These are phyloP conservation scores for Eudasyphora cyanicolor DNA, from an alignment of 2,888 invertebrate genomes.

Conservation along the genomic window DNA sequence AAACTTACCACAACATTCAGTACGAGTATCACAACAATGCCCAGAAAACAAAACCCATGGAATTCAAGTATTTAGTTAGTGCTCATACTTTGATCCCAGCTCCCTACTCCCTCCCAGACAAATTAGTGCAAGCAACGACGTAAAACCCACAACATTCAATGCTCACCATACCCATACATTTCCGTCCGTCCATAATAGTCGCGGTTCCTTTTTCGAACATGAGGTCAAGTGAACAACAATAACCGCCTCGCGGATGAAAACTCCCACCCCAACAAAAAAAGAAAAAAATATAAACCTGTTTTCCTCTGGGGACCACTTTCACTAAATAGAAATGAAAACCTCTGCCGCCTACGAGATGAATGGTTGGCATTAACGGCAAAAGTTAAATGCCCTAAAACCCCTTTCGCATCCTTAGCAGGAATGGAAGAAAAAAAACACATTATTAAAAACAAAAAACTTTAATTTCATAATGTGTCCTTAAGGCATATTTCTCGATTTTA, in stretches of 20 bases:
- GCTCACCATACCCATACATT: not conserved
- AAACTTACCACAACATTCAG: constrained; percentile 63
- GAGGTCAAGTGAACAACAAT: constrained; percentile 4
- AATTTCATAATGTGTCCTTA: constrained; percentile 56
- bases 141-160: constrained; percentile 47
- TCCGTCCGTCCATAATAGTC: not conserved
- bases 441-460: constrained; percentile 43
- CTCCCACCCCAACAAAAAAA: not conserved
- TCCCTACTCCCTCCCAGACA: too few species aligned
- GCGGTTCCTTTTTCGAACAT: not conserved
- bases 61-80: not conserved
- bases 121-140: constrained; percentile 1
- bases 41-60: constrained; percentile 22
- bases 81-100: too few species aligned
- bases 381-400: constrained; percentile 49
- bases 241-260: not conserved
- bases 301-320: constrained; percentile 73
- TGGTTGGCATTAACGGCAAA: constrained; percentile 51
- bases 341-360: constrained; percentile 39
- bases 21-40: constrained; percentile 3
- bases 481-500: constrained; percentile 44
- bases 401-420: constrained; percentile 44
- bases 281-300: constrained; percentile 20
- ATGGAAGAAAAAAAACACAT: not conserved
- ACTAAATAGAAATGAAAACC: constrained; percentile 65